Conservation (phyloP, 2,888 invertebrate genomes). For the Craniophora ligustri region DNA sequence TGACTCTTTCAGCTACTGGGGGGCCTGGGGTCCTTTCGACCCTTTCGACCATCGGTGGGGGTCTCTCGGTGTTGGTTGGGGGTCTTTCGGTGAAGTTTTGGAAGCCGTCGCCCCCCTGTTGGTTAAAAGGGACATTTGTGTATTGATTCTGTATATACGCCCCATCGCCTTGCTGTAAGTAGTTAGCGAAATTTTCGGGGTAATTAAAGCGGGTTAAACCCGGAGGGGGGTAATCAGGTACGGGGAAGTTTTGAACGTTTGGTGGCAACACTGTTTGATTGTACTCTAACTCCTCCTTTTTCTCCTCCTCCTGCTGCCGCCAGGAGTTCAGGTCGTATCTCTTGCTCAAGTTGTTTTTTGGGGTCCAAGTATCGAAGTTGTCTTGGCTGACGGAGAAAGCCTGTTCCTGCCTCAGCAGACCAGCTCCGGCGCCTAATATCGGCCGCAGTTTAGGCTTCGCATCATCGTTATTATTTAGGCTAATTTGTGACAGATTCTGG, state of each 20-base stretch:
- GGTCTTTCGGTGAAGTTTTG: slow-evolving; percentile 54
- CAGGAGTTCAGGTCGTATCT: slow-evolving; percentile 82
- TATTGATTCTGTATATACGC: slow-evolving; percentile 78
- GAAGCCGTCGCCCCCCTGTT: slow-evolving; percentile 70
- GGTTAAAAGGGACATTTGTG: slow-evolving; percentile 64
- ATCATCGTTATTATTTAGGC: slow-evolving; percentile 75
- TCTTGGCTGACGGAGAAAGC: slow-evolving; percentile 66
- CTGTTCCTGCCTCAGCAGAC: slow-evolving; percentile 73
- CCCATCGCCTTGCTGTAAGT: slow-evolving; percentile 82
- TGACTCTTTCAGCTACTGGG: slow-evolving; percentile 68
- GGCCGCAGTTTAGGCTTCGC: slow-evolving; percentile 79
- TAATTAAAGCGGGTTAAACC: slow-evolving; percentile 65
- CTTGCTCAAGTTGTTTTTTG: slow-evolving; percentile 72
- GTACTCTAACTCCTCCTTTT: slow-evolving; percentile 71
- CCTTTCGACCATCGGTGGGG: slow-evolving; percentile 38
- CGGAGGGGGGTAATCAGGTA: slow-evolving; percentile 76
- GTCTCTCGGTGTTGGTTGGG: slow-evolving; percentile 35
- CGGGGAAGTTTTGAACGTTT: slow-evolving; percentile 45
- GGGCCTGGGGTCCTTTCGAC: slow-evolving; percentile 38
- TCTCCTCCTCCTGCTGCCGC: slow-evolving; percentile 77
- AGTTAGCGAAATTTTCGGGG: slow-evolving; percentile 69
- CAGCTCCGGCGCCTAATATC: slow-evolving; percentile 81
- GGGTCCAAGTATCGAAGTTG: slow-evolving; percentile 76
- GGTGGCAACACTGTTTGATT: slow-evolving; percentile 76
- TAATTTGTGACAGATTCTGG: slow-evolving; percentile 76